These are phyloP conservation scores for Cyanoramphus novaezelandiae DNA, from an alignment of 2,113 vertebrate genomes.

Conservation along the genomic window DNA sequence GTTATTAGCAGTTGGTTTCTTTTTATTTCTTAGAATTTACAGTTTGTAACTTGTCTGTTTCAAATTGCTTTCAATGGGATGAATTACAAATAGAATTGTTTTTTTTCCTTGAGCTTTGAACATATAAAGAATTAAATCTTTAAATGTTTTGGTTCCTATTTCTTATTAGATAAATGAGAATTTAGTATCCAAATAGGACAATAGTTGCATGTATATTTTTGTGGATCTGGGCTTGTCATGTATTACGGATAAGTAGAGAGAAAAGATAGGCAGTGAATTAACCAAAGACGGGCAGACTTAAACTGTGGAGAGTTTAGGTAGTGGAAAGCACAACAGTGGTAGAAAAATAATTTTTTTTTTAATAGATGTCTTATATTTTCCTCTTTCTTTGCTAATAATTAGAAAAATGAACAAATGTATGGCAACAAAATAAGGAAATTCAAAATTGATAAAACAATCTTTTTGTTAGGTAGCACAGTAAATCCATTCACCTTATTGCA, in stretches of 20 bases:
- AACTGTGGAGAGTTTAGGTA: neutral
- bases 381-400: neutral
- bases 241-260: neutral
- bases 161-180: neutral
- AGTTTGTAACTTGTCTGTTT: neutral
- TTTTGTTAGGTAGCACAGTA: neutral
- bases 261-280: neutral
- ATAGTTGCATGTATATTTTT: neutral
- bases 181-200: neutral
- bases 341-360: neutral
- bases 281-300: neutral
- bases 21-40: conserved; percentile 9
- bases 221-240: fast-evolving
- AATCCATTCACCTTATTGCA: neutral
- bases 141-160: neutral
- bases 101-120: neutral
- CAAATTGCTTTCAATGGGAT: neutral
- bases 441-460: neutral
- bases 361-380: neutral
- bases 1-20: neutral
- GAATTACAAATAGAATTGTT: neutral
- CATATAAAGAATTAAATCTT: neutral
- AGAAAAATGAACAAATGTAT: neutral
- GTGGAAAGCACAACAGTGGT: neutral
- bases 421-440: neutral